These are phyloP conservation scores for Blastobasis adustella DNA, from an alignment of 2,888 invertebrate species.

Conservation along the genomic window DNA sequence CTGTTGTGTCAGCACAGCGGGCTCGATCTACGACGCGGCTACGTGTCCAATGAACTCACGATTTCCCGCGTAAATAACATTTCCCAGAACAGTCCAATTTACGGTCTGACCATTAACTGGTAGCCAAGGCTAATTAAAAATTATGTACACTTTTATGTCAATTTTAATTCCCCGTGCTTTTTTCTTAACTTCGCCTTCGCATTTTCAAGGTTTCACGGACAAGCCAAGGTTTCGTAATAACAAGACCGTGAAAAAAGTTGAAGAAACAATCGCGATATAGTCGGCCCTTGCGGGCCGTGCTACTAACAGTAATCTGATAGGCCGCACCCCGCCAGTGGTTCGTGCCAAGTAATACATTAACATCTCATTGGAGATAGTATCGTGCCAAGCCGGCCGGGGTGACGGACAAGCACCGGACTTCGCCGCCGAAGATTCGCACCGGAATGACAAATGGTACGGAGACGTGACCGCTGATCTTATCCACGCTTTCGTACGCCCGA, in stretches of 20 bases:
- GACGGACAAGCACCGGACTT: conserved; percentile 28
- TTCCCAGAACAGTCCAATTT: conserved; percentile 19
- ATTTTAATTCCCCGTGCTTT: not conserved
- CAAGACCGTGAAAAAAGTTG: conserved; percentile 30
- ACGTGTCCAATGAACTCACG: conserved; percentile 11
- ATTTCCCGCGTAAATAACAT: conserved; percentile 16
- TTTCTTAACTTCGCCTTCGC: conserved; percentile 9
- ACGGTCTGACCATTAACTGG: conserved; percentile 8
- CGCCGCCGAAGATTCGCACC: conserved; percentile 22
- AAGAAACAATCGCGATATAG: conserved; percentile 28
- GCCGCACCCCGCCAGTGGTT: conserved; percentile 30
- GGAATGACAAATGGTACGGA: conserved; percentile 26
- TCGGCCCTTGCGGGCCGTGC: conserved; percentile 25
- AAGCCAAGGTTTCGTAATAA: conserved; percentile 29
- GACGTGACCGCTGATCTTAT: not conserved
- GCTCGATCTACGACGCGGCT: conserved; percentile 10
- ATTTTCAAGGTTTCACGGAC: conserved; percentile 33
- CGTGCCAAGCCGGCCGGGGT: conserved; percentile 41
- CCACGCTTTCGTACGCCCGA: conserved; percentile 1
- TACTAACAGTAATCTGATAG: conserved; percentile 53
- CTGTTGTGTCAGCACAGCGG: conserved; percentile 18
- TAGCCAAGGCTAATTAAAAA: not conserved
- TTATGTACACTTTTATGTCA: not conserved
- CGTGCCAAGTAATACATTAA: conserved; percentile 70
- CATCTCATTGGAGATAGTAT: conserved; percentile 57